A percentile compares a stretch with the other conserved stretches of the same genome.
Conservation (phyloP, 2,113 vertebrate species). For the Chinchilla lanigera region DNA sequence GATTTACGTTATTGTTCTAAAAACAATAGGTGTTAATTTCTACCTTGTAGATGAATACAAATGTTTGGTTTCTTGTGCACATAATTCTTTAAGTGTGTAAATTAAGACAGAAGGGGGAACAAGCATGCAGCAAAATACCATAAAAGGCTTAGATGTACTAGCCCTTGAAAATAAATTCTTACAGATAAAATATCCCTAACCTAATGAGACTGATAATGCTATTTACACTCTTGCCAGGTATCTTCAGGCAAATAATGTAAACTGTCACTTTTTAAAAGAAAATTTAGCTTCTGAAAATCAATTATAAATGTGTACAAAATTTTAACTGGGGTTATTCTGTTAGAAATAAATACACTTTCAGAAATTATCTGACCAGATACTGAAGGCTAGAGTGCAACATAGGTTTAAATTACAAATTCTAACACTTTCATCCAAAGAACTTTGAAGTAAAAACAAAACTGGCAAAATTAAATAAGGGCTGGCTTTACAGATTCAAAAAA, state of each 20-base stretch:
- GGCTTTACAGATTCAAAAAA: background rate
- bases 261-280: background rate
- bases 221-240: background rate
- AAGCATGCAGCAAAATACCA: background rate
- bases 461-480: constrained; percentile 24
- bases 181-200: background rate
- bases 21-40: background rate
- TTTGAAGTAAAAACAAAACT: background rate
- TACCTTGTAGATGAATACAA: constrained; percentile 1
- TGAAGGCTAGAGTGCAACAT: background rate
- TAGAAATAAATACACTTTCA: constrained; percentile 4
- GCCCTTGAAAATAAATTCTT: background rate
- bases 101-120: background rate
- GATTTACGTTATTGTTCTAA: constrained; percentile 9
- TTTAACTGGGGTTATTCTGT: background rate
- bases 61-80: background rate
- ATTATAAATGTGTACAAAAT: background rate
- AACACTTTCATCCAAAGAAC: background rate
- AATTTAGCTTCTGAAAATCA: constrained; percentile 28
- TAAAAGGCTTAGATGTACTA: constrained; percentile 18
- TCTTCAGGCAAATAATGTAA: constrained; percentile 17
- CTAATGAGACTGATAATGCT: background rate
- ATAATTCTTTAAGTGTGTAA: constrained; percentile 6
- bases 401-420: constrained; percentile 26
- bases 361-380: constrained; percentile 41